These are phyloP conservation scores for Drosophila chauvacae DNA, from an alignment of 1,140 invertebrate genomes.

Conservation along the genomic window DNA sequence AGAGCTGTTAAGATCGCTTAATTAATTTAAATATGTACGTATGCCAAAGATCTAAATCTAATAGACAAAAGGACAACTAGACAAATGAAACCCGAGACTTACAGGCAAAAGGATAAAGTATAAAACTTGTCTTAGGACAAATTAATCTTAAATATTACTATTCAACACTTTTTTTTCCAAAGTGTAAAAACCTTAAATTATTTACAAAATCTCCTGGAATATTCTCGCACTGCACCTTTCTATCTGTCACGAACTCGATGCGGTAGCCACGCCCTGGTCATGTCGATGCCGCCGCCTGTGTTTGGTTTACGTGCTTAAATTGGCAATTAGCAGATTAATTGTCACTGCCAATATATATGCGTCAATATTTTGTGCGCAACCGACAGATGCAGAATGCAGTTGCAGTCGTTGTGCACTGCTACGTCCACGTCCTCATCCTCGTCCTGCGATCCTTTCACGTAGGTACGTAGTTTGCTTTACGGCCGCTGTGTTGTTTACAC, in stretches of 20 bases:
- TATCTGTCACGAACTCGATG: constrained; percentile 15
- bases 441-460: constrained; percentile 11
- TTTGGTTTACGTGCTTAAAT: constrained; percentile 83
- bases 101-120: no score
- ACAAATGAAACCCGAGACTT: no score
- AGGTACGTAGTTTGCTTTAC: constrained; percentile 68
- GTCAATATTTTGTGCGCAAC: constrained; percentile 75
- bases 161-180: background rate
- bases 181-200: background rate
- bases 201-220: background rate
- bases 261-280: constrained; percentile 40
- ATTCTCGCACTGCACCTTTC: constrained; percentile 3
- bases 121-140: no score
- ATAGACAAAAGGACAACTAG: no score
- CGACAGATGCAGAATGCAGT: constrained; percentile 51
- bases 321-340: constrained; percentile 83
- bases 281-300: constrained; percentile 66
- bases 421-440: background rate
- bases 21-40: no score
- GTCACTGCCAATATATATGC: constrained; percentile 80
- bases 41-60: no score
- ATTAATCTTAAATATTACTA: background rate
- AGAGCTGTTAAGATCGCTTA: background rate
- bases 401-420: constrained; percentile 12
- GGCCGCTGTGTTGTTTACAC: constrained; percentile 75